These are phyloP conservation scores for Crocidura indochinensis DNA, from an alignment of 2,797 vertebrate species.

Conservation along the genomic window DNA sequence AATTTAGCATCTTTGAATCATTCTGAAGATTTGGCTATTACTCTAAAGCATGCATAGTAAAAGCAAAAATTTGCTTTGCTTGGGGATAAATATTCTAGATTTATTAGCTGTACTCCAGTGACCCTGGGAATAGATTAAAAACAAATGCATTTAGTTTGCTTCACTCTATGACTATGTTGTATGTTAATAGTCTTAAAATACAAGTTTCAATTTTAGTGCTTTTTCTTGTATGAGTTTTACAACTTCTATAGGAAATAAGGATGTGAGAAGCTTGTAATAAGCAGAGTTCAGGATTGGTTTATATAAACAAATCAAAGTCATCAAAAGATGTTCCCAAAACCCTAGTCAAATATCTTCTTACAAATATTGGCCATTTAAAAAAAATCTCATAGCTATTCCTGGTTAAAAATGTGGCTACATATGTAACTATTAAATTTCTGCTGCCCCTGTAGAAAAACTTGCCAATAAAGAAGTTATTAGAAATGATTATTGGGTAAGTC, in stretches of 20 bases:
- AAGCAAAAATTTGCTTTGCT: conserved; percentile 52
- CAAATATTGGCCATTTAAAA: conserved; percentile 38
- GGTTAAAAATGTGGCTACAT: background rate
- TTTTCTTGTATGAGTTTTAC: conserved; percentile 51
- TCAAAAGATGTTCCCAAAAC: conserved; percentile 57
- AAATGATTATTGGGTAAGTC: background rate
- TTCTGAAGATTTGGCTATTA: conserved; percentile 19
- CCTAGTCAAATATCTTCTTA: conserved; percentile 54
- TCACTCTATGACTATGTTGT: conserved; percentile 60
- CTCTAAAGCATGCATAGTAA: conserved; percentile 20
- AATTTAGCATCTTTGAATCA: conserved; percentile 53
- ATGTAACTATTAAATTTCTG: background rate
- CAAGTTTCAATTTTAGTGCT: background rate
- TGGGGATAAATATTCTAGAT: background rate
- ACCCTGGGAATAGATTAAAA: conserved; percentile 59
- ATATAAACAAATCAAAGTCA: conserved; percentile 69
- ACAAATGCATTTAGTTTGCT: conserved; percentile 44
- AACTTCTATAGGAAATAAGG: conserved; percentile 64
- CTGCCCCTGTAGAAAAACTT: background rate
- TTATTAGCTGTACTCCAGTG: conserved; percentile 49
- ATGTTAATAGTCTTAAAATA: background rate
- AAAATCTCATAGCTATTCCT: background rate
- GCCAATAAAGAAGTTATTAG: background rate
- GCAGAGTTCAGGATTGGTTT: conserved; percentile 71
- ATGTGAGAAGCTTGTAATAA: conserved; percentile 58